Base-by-base conservation (phyloP, 2,113 vertebrate species). In the Ranitomeya variabilis region DNA sequence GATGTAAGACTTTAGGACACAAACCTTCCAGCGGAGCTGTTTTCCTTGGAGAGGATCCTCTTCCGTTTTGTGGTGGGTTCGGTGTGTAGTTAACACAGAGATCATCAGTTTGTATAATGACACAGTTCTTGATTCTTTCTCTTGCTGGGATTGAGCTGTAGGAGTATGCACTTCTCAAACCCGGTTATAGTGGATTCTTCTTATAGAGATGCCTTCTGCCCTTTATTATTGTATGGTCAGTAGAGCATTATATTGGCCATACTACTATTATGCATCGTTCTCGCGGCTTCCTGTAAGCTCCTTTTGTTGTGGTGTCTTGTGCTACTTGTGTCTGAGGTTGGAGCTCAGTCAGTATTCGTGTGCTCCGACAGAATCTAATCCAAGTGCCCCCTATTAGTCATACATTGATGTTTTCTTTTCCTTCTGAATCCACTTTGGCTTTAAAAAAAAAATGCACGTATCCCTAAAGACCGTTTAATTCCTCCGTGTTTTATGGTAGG, bases 1-100 rank as follows among this genome's bases (percentile, higher is more conserved):
- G 90, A 91, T 51, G 90, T 91, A 83, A 91, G 91, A 90, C 91
- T 92, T 86, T 90, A 92, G 91, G 91, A 92, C 92, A 87, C 90
- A 86, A 69, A 55, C 37, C 73, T 64, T 14, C 84, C 86, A 90
- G 74, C 4, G 2, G 31, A n/a, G 82, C 90, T 92, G 89, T 91
- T 93, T 92, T 91, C 90, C 90, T 93, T 93, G 92, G 91, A 62
- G 55, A 45, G 81, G 13, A 82, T 90, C 90, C 91, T 92, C 18
- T 77, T 92, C 92, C 92, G 90, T 91, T 93, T 91, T 93, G 91
- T 92, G 64, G 55, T 85, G 88, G 82, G 91, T 90, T 91, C 86
- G 89, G 67, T 89, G 91, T 87, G 85, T 86, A 66, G 71, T 55
- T 90, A 90, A 85, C 90, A 88, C 81, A 89, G 81, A 71, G 18